Base-by-base conservation (phyloP, 2,113 vertebrate species). In the Rana temporaria region DNA sequence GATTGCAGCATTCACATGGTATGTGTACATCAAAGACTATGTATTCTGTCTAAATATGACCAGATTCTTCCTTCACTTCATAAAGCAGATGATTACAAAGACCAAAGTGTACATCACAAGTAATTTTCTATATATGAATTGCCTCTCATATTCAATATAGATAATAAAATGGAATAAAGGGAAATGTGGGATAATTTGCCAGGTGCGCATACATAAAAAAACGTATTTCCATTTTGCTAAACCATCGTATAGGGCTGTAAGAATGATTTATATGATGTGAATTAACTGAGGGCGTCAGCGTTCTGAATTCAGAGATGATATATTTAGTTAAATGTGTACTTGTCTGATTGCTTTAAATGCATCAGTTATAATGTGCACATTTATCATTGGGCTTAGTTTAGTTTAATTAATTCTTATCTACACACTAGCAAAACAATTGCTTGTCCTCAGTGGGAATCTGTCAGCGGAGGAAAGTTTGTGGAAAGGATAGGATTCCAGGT, bases 141-240 rank as follows among this genome's bases (percentile, higher is more conserved):
- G 20, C 30, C 20, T 38, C 76, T 55, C 66, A 67, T 79, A 66
- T 79, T 57, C 66, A 70, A 57, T 65, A 67, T 57, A 68, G 63
- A 79, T 79, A 56, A 55, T 53, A 59, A 14, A 22, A 3, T 30
- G 20, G 19, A 57, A 79, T 79, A 57, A 18, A 68, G 65, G 59
- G 18, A 59, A 60, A 77, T 62, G 60, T 63, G 14, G 32, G 30
- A 55, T 77, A 17, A 63, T 77, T 77, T 77, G 59, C 60, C 74
- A 77, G 60, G 59, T 77, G 74, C 32, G 26, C n/a, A 12, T 52
- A 64, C 42, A 76, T 20, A 76, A 48, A 48, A 62, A n/a, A 20
- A 42, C 42, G 22, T 18, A n/a, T 11, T 55, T 9, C 24, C 56
- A 34, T 32, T 59, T 38, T 5, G 53, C 5, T 26, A 3, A 55